Evolutionary conservation across 2,113 vertebrate species (phyloP).

Genomic region (Burhinus oedicnemus): DNA sequence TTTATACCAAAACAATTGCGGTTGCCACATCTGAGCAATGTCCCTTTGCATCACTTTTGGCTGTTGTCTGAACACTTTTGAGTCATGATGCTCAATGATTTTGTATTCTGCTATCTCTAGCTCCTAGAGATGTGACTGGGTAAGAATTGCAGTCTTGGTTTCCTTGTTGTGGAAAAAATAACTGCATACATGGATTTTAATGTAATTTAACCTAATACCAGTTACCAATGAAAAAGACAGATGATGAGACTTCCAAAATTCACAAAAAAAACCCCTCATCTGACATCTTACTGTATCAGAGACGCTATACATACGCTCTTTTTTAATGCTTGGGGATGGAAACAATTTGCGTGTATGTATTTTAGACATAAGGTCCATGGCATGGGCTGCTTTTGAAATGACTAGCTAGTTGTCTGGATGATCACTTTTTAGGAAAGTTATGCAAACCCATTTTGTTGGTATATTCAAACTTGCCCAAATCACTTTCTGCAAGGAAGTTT

Average conservation of each 20-base stretch:
- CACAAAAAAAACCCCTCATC: neutral
- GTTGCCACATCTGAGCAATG: neutral
- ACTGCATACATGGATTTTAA: neutral
- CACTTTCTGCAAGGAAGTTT: neutral
- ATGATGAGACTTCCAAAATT: neutral
- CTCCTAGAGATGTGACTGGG: neutral
- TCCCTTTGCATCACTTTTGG: neutral
- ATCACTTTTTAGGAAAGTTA: neutral
- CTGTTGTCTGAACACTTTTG: neutral
- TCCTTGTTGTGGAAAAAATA: neutral
- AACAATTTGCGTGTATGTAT: neutral
- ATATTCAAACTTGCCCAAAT: neutral
- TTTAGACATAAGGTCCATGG: neutral
- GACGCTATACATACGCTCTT: neutral
- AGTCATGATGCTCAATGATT: neutral
- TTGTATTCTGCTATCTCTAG: neutral
- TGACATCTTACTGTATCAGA: neutral
- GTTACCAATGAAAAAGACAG: neutral
- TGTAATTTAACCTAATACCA: neutral
- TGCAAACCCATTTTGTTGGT: neutral
- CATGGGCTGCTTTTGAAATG: neutral
- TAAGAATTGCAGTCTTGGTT: neutral
- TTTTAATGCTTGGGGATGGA: neutral
- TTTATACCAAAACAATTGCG: neutral
- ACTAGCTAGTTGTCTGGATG: neutral